These are phyloP conservation scores for Wasmannia auropunctata DNA, from an alignment of 1,140 invertebrate genomes.

Conservation along the genomic window DNA sequence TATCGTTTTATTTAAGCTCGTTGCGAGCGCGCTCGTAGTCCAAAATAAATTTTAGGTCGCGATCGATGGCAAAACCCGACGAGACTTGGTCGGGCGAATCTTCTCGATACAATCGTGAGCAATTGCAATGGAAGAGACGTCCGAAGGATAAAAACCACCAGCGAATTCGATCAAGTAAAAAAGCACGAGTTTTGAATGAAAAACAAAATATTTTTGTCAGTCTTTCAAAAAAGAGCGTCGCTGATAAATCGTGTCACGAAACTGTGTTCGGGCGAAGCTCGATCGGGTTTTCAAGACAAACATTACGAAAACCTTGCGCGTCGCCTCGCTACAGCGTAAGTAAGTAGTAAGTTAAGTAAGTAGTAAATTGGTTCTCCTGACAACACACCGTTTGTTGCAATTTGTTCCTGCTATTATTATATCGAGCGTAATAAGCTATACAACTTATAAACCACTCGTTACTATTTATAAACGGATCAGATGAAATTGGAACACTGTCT, in stretches of 20 bases:
- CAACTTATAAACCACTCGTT: conserved; percentile 63
- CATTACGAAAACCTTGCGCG: conserved; percentile 45
- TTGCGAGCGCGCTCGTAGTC: conserved; percentile 32
- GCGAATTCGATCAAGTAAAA: background rate
- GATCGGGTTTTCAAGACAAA: conserved; percentile 19
- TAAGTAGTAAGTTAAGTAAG: conserved; percentile 68
- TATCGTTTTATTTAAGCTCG: conserved; percentile 65
- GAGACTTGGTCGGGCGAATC: background rate
- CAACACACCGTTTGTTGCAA: conserved; percentile 70
- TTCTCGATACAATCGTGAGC: conserved; percentile 19
- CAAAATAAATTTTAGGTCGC: conserved; percentile 62
- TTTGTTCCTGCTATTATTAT: conserved; percentile 72
- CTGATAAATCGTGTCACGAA: background rate
- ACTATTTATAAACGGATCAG: conserved; percentile 70
- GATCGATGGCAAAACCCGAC: conserved; percentile 24
- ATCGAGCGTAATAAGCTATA: conserved; percentile 73
- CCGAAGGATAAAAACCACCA: background rate
- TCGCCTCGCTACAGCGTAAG: conserved; percentile 28
- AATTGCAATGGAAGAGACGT: background rate
- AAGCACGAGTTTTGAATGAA: background rate
- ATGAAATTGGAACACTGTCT: conserved; percentile 60
- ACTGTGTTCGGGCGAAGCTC: background rate
- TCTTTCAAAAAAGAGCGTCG: background rate
- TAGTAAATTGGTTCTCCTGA: conserved; percentile 71
- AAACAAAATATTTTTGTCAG: background rate